Evolutionary conservation across 2,888 invertebrate species (phyloP).

Genomic region (Liopterus haemorrhoidalis): DNA sequence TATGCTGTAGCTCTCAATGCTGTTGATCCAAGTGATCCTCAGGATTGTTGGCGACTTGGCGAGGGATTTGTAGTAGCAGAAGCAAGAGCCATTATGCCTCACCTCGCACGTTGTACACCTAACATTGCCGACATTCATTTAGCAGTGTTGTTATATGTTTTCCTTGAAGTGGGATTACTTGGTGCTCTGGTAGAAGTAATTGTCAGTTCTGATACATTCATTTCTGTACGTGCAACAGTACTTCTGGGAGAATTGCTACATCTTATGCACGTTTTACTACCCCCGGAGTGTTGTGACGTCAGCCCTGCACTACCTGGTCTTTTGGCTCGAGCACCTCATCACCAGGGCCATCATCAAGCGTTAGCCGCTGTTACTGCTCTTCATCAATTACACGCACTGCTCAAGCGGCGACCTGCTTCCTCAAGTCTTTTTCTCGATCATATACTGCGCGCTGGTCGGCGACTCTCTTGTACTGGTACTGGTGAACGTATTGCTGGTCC

Average conservation of each 20-base stretch:
- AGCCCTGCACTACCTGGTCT: slow-evolving; percentile 79
- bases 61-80: slow-evolving; percentile 96
- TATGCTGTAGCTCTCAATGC: slow-evolving; percentile 81
- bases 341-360: slow-evolving; percentile 77
- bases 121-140: slow-evolving; percentile 89
- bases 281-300: slow-evolving; percentile 77
- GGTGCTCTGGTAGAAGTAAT: slow-evolving; percentile 89
- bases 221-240: slow-evolving; percentile 87
- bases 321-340: slow-evolving; percentile 69
- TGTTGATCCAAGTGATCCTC: slow-evolving; percentile 79
- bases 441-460: slow-evolving; percentile 51
- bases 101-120: slow-evolving; percentile 76
- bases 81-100: slow-evolving; percentile 78
- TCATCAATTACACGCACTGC: slow-evolving; percentile 68
- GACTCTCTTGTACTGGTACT: slow-evolving; percentile 35
- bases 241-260: slow-evolving; percentile 82
- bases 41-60: slow-evolving; percentile 80
- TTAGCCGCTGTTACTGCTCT: slow-evolving; percentile 76
- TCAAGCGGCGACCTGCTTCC: slow-evolving; percentile 74
- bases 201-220: slow-evolving; percentile 79
- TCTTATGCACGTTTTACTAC: slow-evolving; percentile 77
- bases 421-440: slow-evolving; percentile 79
- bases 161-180: slow-evolving; percentile 78
- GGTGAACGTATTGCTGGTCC: slow-evolving; percentile 37
- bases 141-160: slow-evolving; percentile 79